Conservation (phyloP, 2,113 vertebrate genomes). For the Rhipidura dahli region DNA sequence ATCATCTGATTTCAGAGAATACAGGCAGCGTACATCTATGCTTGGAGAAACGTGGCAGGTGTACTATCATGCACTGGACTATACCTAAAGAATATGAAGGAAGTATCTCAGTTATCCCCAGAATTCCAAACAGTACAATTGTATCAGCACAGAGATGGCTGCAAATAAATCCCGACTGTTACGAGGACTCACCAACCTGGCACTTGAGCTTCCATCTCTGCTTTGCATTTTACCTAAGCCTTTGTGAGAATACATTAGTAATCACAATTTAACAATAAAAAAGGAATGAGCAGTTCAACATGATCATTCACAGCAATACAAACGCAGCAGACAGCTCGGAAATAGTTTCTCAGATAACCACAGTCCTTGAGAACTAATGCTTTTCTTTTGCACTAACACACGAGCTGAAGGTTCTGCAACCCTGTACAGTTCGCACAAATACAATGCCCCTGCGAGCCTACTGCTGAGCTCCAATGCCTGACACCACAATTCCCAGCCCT, state of each 20-base stretch:
- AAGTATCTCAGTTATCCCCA: background rate
- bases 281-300: background rate
- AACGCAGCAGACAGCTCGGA: background rate
- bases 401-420: background rate
- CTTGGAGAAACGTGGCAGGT: background rate
- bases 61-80: background rate
- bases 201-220: background rate
- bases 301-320: background rate
- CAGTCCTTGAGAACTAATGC: background rate
- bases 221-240: background rate
- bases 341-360: background rate
- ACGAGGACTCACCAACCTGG: background rate
- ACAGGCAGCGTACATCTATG: rapidly evolving
- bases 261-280: background rate
- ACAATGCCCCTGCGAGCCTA: background rate
- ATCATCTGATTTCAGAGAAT: background rate
- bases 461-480: background rate
- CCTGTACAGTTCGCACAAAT: background rate
- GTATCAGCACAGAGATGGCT: background rate
- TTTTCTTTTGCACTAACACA: background rate
- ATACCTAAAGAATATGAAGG: background rate
- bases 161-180: background rate
- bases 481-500: background rate
- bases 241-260: background rate
- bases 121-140: background rate